Base-by-base conservation (phyloP, 2,113 vertebrate genomes). In the Leptobrachium leishanense region DNA sequence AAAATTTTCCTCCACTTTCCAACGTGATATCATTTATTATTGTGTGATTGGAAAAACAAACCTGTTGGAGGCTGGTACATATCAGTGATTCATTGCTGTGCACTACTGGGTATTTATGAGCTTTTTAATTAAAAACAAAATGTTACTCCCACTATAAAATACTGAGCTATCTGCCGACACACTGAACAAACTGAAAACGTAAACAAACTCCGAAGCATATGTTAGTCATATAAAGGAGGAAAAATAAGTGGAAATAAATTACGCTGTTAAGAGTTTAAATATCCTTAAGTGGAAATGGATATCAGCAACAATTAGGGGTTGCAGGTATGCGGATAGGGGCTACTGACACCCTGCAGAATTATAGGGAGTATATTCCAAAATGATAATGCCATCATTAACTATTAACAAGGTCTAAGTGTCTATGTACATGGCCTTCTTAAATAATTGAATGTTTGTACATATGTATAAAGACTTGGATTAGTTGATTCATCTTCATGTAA, bases 141-240 rank as follows among this genome's bases (percentile, higher is more conserved):
- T 68, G 64, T 44, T 57, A 42, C 64, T 68, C 64, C 66, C 64
- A 68, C 20, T 57, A 73, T 12, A 15, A 44, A 55, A 64, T 59
- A 59, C 55, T 12, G 9, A 7, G 39, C 13, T 42, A 66, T 68
- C 40, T 41, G 42, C 68, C 72, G 55, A 73, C 77, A 67, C 66
- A 62, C 62, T 5, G 54, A 63, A 50, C 57, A 42, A 43, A 42
- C 40, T 50, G 44, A 78, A 78, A 43, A 65, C 3, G 63, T 3
- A 65, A 65, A 65, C 63, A 65, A 69, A 77, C 68, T 11, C 20
- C 71, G 39, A 59, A 74, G 20, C 50, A 67, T 66, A 74, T 74
- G 77, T 80, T 80, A 74, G 72, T 74, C 73, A 63, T 5, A 67
- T 80, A 80, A 80, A 74, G 71, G 59, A 80, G 63, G 55, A 66